Evolutionary conservation across 2,888 invertebrate genomes (phyloP), one percentile per base, ranked within the genome.

Genomic region (Thymelicus sylvestris): DNA sequence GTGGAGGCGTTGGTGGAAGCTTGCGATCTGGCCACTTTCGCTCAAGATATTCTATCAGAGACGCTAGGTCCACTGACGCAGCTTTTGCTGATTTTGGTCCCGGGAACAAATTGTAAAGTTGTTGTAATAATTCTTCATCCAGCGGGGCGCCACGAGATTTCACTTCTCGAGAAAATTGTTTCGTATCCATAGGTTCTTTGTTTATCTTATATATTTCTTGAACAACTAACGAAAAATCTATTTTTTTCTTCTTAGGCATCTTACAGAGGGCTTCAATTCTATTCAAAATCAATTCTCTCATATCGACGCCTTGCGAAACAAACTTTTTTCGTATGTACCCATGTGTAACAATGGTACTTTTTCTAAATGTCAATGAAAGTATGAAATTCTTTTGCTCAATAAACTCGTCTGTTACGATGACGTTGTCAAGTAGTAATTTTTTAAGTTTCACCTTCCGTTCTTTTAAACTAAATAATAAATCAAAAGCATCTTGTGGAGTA

Each of bases 11-110:
- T 0, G 84, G 83, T 0, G 85, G 85, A 1, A 83, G 75, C 50
- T 81, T 76, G 39, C 83, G 80, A 0, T 87, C 83, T 0, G 88
- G 89, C 85, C 87, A 89, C 50, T 84, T 79, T 7, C 87, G 80
- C 12, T 78, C 77, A 12, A 86, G 73, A 57, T 83, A 89, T 1
- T 89, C 88, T 2, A 78, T 80, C 15, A 88, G 60, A 6, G 73
- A 76, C 47, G 47, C 68, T 50, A 87, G 72, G 66, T 85, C 74
- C 1, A 87, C 74, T 0, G 78, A 78, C 5, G 75, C 81, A 0
- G 71, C 67, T 44, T 82, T 85, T 7, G 79, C 78, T 6, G 68
- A 71, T 48, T 64, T 75, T 2, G 83, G 80, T 6, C 86, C 85
- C n/a, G 81, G 76, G 71, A 87, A 86, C 52, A 73, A 72, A 66